These are phyloP conservation scores for Remorina albescens DNA, from an alignment of 2,797 vertebrate species.

Conservation along the genomic window DNA sequence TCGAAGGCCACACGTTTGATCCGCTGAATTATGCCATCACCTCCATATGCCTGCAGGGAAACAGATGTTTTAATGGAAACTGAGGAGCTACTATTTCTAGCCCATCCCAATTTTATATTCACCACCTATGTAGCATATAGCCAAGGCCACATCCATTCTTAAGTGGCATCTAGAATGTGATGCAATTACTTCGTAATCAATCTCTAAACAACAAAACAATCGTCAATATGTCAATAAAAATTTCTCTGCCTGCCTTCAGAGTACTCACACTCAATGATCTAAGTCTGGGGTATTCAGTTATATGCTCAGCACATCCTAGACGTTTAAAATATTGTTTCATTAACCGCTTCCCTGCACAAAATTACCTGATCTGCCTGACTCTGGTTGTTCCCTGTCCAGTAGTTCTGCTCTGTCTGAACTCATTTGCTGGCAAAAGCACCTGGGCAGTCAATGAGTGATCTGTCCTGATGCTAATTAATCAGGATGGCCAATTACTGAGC, in stretches of 20 bases:
- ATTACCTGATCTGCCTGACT: constrained; percentile 18
- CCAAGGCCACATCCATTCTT: not conserved
- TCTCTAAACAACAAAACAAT: not conserved
- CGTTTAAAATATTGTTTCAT: constrained; percentile 43
- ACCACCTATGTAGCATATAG: not conserved
- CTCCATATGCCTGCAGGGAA: constrained; percentile 90
- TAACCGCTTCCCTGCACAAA: constrained; percentile 28
- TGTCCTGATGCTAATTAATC: constrained; percentile 57
- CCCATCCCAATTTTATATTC: not conserved
- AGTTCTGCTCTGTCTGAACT: constrained; percentile 47
- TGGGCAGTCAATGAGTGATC: constrained; percentile 55
- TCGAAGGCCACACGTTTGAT: constrained; percentile 94
- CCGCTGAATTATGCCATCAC: constrained; percentile 93
- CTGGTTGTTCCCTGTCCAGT: constrained; percentile 44
- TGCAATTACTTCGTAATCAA: constrained; percentile 5
- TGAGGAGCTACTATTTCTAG: not conserved
- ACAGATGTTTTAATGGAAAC: constrained; percentile 48
- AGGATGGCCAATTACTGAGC: constrained; percentile 64
- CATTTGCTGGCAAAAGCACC: constrained; percentile 55
- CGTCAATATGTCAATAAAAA: not conserved
- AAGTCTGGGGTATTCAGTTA: not conserved
- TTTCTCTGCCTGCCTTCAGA: not conserved
- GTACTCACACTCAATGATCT: not conserved
- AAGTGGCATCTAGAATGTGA: not conserved
- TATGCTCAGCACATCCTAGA: constrained; percentile 5